Conservation (phyloP, 2,888 invertebrate species). For the Ochropacha duplaris region DNA sequence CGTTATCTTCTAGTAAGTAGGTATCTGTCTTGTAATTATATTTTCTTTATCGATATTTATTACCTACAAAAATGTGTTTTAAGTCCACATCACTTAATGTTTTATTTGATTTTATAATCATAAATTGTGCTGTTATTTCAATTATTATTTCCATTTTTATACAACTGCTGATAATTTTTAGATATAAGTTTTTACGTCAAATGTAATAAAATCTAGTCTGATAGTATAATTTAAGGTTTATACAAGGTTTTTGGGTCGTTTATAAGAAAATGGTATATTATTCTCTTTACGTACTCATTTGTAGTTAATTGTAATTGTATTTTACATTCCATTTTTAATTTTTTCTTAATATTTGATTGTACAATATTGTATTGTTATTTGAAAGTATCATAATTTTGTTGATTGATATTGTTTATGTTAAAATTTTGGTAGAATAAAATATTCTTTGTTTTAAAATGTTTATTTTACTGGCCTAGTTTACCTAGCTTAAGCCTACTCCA, state of each 20-base stretch:
- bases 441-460: conserved; percentile 19
- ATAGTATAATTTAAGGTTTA: conserved; percentile 28
- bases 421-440: background rate
- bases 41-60: too few species aligned
- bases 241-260: conserved; percentile 45
- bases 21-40: too few species aligned
- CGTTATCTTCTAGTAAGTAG: too few species aligned
- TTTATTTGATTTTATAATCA: background rate
- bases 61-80: too few species aligned
- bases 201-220: conserved; percentile 27
- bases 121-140: background rate
- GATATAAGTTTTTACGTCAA: conserved; percentile 27
- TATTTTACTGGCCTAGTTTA: background rate
- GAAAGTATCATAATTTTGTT: conserved; percentile 14
- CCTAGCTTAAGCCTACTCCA: background rate
- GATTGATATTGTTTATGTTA: conserved; percentile 8
- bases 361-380: background rate
- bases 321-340: conserved; percentile 3
- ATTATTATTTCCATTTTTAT: conserved; percentile 36
- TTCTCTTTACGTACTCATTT: conserved; percentile 9
- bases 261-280: conserved; percentile 13
- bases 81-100: too few species aligned
- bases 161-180: conserved; percentile 17
- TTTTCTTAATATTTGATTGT: background rate
- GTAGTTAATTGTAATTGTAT: conserved; percentile 3